phyloP scores from a whole-genome alignment of 2,113 vertebrate genomes.

The Ammospiza caudacuta region DNA sequence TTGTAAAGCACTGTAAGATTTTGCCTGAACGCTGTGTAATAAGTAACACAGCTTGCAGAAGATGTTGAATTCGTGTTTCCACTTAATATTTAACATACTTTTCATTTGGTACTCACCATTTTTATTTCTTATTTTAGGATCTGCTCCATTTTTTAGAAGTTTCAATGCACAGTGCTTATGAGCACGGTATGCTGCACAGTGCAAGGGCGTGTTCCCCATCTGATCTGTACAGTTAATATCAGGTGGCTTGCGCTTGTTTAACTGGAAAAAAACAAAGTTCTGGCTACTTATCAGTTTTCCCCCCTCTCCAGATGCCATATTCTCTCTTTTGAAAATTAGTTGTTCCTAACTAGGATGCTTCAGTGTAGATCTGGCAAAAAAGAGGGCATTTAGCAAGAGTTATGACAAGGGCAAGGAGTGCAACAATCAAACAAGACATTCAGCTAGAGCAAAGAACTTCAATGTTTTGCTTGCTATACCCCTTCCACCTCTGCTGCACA shows the following conservation, averaged over 20 bases:
- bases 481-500: not conserved
- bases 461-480: not conserved
- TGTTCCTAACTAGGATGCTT: not conserved
- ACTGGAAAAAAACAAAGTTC: conserved; percentile 63
- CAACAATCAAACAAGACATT: not conserved
- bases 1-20: not conserved
- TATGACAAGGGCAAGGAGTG: not conserved
- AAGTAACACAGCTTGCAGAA: not conserved
- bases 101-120: conserved; percentile 75
- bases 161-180: conserved; percentile 87
- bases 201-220: conserved; percentile 90
- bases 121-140: conserved; percentile 81
- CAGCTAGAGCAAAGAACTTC: not conserved
- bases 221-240: conserved; percentile 88
- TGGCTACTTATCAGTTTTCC: not conserved
- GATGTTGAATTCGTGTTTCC: not conserved
- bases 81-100: not conserved
- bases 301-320: not conserved
- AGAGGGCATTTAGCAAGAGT: not conserved
- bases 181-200: conserved; percentile 90
- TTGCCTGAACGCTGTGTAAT: not conserved
- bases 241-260: conserved; percentile 81
- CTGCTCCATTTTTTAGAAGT: conserved; percentile 87
- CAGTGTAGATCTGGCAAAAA: not conserved
- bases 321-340: not conserved